Conservation (phyloP, 2,888 invertebrate genomes). For the Drosophila anomelani region DNA sequence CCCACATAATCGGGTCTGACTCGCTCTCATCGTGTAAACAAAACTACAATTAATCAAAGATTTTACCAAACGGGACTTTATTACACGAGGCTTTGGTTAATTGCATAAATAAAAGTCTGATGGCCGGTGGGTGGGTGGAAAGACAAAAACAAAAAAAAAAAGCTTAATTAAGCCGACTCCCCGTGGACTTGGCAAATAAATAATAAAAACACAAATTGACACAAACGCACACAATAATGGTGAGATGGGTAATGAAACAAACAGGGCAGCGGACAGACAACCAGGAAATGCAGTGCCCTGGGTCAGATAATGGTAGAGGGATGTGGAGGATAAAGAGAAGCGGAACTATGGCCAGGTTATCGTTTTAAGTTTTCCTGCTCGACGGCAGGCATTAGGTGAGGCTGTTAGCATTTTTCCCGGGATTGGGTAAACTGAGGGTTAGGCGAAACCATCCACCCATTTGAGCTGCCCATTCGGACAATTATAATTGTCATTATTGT, state of each 20-base stretch:
- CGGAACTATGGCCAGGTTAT: constrained; percentile 56
- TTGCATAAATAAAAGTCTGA: constrained; percentile 72
- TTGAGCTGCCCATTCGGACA: constrained; percentile 66
- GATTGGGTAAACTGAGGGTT: not conserved
- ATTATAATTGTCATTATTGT: constrained; percentile 63
- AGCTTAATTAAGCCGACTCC: constrained; percentile 74
- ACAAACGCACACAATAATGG: constrained; percentile 48
- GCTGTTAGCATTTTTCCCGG: constrained; percentile 4
- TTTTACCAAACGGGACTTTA: constrained; percentile 70
- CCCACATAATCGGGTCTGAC: constrained; percentile 55
- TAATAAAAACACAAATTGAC: constrained; percentile 80
- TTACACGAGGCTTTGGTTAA: constrained; percentile 77
- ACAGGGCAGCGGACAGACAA: constrained; percentile 3
- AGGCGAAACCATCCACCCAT: constrained; percentile 56
- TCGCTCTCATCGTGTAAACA: constrained; percentile 68
- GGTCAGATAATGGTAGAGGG: constrained; percentile 1
- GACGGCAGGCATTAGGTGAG: not conserved
- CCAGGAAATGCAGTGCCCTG: constrained; percentile 30
- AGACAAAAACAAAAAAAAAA: constrained; percentile 3
- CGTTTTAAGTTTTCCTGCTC: constrained; percentile 37
- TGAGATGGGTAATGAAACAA: constrained; percentile 41
- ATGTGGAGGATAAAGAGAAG: not conserved
- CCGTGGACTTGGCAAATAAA: constrained; percentile 74
- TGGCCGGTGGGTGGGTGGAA: constrained; percentile 2
- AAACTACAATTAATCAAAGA: constrained; percentile 81